phyloP scores from a whole-genome alignment of 2,113 vertebrate genomes.

The Clarias gariepinus region DNA sequence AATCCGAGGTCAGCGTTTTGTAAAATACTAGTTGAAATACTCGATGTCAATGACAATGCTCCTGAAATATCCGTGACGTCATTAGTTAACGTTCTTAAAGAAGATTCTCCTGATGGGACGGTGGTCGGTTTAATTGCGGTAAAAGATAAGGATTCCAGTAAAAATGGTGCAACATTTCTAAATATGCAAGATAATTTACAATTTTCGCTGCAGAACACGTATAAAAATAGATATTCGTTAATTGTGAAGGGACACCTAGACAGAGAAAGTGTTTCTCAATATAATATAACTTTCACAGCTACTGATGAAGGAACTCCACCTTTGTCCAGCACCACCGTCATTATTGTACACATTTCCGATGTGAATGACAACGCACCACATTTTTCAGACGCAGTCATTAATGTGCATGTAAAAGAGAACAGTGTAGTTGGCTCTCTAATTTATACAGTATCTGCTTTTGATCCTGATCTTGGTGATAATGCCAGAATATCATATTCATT shows the following conservation, averaged over 20 bases:
- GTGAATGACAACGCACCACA: constrained; percentile 58
- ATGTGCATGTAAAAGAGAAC: constrained; percentile 72
- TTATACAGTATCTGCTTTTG: constrained; percentile 63
- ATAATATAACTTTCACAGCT: constrained; percentile 40
- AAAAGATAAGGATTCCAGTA: constrained; percentile 75
- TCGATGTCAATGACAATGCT: constrained; percentile 84
- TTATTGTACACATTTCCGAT: constrained; percentile 55
- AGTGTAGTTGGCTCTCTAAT: constrained; percentile 64
- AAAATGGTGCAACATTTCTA: constrained; percentile 14
- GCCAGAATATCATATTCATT: constrained; percentile 58
- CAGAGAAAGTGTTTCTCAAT: constrained; percentile 26
- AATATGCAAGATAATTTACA: constrained; percentile 1
- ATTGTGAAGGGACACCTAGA: constrained; percentile 34
- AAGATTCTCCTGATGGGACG: constrained; percentile 77
- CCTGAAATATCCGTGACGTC: constrained; percentile 80
- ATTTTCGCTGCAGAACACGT: constrained; percentile 41
- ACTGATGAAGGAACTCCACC: constrained; percentile 43
- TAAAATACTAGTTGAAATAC: constrained; percentile 81
- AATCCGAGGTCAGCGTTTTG: constrained; percentile 60
- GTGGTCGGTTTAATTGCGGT: constrained; percentile 82
- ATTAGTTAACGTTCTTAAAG: constrained; percentile 74
- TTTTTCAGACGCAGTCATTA: constrained; percentile 59
- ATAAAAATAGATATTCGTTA: constrained; percentile 50
- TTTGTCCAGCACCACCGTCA: constrained; percentile 45
- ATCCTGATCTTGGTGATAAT: constrained; percentile 65